These are phyloP conservation scores for Callithrix jacchus DNA, from an alignment of 2,113 vertebrate species.

Conservation along the genomic window DNA sequence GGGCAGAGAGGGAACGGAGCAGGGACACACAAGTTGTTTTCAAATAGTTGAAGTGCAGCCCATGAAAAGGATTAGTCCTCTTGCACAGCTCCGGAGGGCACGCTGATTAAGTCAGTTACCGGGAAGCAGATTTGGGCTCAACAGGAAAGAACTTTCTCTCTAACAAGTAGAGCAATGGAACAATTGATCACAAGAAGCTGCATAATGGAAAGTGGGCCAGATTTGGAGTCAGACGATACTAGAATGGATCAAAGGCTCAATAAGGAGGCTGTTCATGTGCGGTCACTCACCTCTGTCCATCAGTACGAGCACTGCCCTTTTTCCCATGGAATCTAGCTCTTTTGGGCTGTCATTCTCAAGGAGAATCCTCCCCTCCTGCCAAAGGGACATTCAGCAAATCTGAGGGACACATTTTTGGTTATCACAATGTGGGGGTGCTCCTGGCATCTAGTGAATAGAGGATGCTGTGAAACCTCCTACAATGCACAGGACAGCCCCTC, in stretches of 20 bases:
- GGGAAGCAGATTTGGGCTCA: conserved; percentile 32
- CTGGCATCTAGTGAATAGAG: neutral
- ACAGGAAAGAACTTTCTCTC: conserved; percentile 70
- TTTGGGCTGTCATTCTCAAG: neutral
- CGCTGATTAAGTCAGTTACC: conserved; percentile 56
- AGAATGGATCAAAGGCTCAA: neutral
- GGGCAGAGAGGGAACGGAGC: neutral
- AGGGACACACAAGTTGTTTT: neutral
- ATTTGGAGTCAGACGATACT: neutral
- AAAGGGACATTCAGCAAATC: neutral
- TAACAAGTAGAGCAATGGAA: conserved; percentile 24
- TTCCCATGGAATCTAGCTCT: neutral
- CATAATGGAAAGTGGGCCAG: conserved; percentile 31
- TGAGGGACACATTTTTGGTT: neutral
- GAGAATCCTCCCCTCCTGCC: neutral
- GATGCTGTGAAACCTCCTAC: neutral
- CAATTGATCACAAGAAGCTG: conserved; percentile 34
- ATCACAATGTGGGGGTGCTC: neutral
- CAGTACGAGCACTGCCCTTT: neutral
- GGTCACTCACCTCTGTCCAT: neutral
- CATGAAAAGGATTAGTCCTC: conserved; percentile 1
- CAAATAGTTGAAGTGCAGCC: neutral
- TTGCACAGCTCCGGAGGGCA: neutral
- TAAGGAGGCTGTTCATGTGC: accelerated
- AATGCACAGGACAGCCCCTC: no score